phyloP scores from a whole-genome alignment of 37 sponge, comb jelly and placozoan species.

The Spongia lamella region DNA sequence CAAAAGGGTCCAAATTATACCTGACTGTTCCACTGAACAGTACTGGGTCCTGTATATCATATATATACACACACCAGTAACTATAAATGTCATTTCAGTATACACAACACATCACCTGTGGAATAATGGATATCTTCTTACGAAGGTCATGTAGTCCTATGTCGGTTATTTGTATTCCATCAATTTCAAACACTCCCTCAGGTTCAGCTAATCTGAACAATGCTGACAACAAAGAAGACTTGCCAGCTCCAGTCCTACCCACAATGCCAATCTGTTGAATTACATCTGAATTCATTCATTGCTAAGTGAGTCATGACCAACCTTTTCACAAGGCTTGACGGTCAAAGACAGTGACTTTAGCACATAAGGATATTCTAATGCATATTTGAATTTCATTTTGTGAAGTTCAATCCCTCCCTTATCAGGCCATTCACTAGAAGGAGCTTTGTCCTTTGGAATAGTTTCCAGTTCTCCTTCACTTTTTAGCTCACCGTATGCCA shows the following conservation, averaged over 20 bases:
- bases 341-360: slow-evolving; percentile 51
- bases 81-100: too few relatives aligned
- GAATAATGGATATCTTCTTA: slow-evolving; percentile 82
- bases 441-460: slow-evolving; percentile 23
- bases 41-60: slow-evolving; percentile 68
- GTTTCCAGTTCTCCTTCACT: slow-evolving; percentile 57
- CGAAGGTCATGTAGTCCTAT: slow-evolving; percentile 83
- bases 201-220: slow-evolving; percentile 90
- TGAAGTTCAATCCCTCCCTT: slow-evolving; percentile 43
- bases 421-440: slow-evolving; percentile 62
- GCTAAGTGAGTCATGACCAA: neutral
- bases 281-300: too few relatives aligned
- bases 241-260: slow-evolving; percentile 94
- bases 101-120: slow-evolving; percentile 47
- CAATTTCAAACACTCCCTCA: slow-evolving; percentile 69
- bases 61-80: neutral
- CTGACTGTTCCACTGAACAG: slow-evolving; percentile 88
- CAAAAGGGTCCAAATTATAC: slow-evolving; percentile 91
- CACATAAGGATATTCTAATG: slow-evolving; percentile 34
- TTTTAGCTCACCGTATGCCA: slow-evolving; percentile 50
- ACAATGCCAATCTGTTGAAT: slow-evolving; percentile 79
- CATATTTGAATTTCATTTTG: slow-evolving; percentile 48
- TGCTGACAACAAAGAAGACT: slow-evolving; percentile 80
- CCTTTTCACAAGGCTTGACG: slow-evolving; percentile 69
- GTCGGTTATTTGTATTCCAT: slow-evolving; percentile 66